A percentile compares a stretch with the other conserved stretches of the same genome.
These are phyloP conservation scores for Uropsilus gracilis DNA, from an alignment of 2,113 vertebrate genomes.

Conservation along the genomic window DNA sequence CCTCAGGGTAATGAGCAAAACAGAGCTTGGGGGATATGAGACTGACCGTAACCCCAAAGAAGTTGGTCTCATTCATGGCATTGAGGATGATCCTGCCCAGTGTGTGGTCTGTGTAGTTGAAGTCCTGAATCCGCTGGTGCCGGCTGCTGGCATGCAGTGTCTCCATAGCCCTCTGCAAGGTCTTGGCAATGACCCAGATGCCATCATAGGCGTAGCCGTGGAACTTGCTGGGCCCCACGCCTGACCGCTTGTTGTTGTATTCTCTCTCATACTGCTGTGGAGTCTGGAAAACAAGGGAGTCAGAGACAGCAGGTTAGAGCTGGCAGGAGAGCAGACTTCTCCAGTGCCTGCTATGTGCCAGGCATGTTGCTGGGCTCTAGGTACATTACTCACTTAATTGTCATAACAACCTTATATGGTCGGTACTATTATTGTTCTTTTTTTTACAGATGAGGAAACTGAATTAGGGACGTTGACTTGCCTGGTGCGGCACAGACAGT, in stretches of 20 bases:
- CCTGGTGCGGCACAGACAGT: neutral
- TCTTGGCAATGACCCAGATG: constrained; percentile 99
- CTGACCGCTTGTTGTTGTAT: constrained; percentile 93
- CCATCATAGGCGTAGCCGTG: constrained; percentile 99
- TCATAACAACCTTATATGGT: neutral
- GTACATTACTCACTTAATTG: neutral
- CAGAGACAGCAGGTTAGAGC: neutral
- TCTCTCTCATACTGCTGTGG: constrained; percentile 97
- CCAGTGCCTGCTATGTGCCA: neutral
- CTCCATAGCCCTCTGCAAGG: constrained; percentile 95
- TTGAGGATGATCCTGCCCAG: constrained; percentile 97
- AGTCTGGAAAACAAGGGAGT: constrained; percentile 86
- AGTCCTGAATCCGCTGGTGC: constrained; percentile 93
- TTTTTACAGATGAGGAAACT: neutral
- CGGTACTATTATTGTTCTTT: neutral
- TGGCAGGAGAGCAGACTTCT: neutral
- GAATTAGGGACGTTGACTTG: neutral
- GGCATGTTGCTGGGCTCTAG: neutral
- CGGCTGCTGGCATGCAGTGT: constrained; percentile 90
- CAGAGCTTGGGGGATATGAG: neutral
- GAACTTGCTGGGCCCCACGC: constrained; percentile 97
- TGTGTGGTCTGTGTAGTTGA: constrained; percentile 95
- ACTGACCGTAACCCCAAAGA: constrained; percentile 98
- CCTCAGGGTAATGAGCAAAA: neutral
- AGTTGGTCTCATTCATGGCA: constrained; percentile 99